Percentiles rank a stretch among this genome's conserved stretches.
Conservation (phyloP, 2,888 invertebrate genomes). For the Clivina fossor region DNA sequence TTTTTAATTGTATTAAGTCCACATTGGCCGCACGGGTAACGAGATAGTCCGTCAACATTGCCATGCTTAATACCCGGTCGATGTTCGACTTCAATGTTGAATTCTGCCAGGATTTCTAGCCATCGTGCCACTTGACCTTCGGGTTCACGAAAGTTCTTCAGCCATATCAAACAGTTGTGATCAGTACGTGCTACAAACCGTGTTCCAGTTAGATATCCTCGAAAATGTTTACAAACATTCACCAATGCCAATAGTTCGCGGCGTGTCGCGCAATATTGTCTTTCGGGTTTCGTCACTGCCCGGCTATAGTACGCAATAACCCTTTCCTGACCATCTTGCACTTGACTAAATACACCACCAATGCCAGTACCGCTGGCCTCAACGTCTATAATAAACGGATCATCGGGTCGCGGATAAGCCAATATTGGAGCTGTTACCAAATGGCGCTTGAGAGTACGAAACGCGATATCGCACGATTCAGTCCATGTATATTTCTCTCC, state of each 20-base stretch:
- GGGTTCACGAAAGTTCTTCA: slow-evolving; percentile 1
- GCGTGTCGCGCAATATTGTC: slow-evolving; percentile 8
- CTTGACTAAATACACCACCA: slow-evolving; percentile 4
- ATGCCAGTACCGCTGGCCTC: slow-evolving; percentile 8
- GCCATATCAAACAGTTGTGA: slow-evolving; percentile 1
- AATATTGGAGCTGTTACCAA: background rate
- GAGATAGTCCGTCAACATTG: background rate
- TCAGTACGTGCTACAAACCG: slow-evolving; percentile 2
- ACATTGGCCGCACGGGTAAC: background rate
- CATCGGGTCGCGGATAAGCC: slow-evolving; percentile 3
- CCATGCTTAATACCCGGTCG: background rate
- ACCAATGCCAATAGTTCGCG: slow-evolving; percentile 2
- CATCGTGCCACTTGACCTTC: slow-evolving; percentile 12
- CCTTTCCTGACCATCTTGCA: background rate
- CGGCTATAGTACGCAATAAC: slow-evolving; percentile 6
- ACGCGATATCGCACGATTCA: too few relatives aligned
- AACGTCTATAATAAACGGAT: background rate
- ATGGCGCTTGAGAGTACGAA: background rate
- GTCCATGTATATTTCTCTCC: slow-evolving; percentile 10
- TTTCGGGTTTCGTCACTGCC: slow-evolving; percentile 4
- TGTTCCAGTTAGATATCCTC: background rate
- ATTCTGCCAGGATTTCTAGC: slow-evolving; percentile 10
- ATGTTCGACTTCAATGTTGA: slow-evolving; percentile 3
- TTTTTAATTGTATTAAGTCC: too few relatives aligned
- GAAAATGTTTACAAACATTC: slow-evolving; percentile 3